Percentiles rank a stretch among this genome's conserved stretches.
phyloP scores from a whole-genome alignment of 2,797 vertebrate genomes.

The Cichlasoma orientale region DNA sequence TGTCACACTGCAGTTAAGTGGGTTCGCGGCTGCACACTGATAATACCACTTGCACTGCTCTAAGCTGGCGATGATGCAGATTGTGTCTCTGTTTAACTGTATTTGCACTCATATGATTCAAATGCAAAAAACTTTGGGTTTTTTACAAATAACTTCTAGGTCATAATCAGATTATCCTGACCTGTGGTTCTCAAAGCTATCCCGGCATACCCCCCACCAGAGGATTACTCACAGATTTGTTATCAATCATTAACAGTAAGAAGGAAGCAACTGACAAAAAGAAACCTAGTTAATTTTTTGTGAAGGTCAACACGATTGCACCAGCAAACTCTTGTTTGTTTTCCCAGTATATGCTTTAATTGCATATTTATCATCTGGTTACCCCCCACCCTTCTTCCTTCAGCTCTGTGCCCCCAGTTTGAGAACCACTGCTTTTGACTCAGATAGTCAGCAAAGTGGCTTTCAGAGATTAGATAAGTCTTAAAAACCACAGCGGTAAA shows the following conservation, averaged over 20 bases:
- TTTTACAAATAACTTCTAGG: background rate
- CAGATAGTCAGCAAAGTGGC: background rate
- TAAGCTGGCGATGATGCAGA: background rate
- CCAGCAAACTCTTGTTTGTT: background rate
- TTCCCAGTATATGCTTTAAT: background rate
- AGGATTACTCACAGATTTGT: background rate
- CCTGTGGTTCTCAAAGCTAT: background rate
- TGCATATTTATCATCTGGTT: background rate
- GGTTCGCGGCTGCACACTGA: constrained; percentile 27
- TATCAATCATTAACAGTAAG: background rate
- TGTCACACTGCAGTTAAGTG: constrained; percentile 38
- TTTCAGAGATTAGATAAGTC: background rate
- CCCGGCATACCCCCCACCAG: background rate
- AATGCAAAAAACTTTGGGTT: background rate
- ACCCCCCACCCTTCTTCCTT: background rate
- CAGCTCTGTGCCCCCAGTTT: background rate
- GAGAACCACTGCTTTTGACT: background rate
- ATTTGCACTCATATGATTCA: background rate
- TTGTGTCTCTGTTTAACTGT: background rate
- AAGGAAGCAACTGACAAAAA: background rate
- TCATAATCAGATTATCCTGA: background rate
- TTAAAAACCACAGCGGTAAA: background rate
- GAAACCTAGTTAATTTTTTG: background rate
- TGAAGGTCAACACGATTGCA: background rate
- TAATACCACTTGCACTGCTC: background rate